These are phyloP conservation scores for Cephalopachus bancanus DNA, from an alignment of 2,797 vertebrate genomes.

Conservation along the genomic window DNA sequence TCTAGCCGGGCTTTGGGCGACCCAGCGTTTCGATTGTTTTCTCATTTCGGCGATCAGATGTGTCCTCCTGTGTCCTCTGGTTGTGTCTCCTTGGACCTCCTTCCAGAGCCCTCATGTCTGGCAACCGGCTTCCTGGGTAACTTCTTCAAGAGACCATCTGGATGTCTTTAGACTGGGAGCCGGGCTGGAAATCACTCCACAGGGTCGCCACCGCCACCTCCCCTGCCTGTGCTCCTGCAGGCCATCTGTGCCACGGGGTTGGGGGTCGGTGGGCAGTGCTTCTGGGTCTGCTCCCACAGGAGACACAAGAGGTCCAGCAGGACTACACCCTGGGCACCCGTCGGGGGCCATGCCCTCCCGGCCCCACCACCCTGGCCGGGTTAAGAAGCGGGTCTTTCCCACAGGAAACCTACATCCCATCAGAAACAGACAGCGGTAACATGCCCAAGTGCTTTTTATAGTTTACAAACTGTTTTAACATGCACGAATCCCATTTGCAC, in stretches of 20 bases:
- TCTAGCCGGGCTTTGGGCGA: conserved; percentile 68
- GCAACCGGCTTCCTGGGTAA: conserved; percentile 74
- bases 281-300: not conserved
- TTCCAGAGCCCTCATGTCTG: conserved; percentile 68
- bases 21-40: conserved; percentile 11
- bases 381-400: not conserved
- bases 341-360: not conserved
- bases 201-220: not conserved
- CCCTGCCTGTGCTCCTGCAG: not conserved
- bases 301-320: not conserved
- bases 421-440: not conserved
- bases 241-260: not conserved
- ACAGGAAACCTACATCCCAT: not conserved
- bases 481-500: not conserved
- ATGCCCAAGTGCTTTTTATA: conserved; percentile 38
- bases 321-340: not conserved
- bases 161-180: conserved; percentile 75
- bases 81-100: conserved; percentile 45
- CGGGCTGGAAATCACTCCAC: conserved; percentile 66
- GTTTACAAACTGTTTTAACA: not conserved
- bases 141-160: conserved; percentile 72
- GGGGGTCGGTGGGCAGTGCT: not conserved
- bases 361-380: not conserved
- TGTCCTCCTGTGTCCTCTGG: conserved; percentile 77
- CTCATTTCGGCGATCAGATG: conserved; percentile 25